Conservation (phyloP, 2,888 invertebrate genomes). For the Heliconius hortense region DNA sequence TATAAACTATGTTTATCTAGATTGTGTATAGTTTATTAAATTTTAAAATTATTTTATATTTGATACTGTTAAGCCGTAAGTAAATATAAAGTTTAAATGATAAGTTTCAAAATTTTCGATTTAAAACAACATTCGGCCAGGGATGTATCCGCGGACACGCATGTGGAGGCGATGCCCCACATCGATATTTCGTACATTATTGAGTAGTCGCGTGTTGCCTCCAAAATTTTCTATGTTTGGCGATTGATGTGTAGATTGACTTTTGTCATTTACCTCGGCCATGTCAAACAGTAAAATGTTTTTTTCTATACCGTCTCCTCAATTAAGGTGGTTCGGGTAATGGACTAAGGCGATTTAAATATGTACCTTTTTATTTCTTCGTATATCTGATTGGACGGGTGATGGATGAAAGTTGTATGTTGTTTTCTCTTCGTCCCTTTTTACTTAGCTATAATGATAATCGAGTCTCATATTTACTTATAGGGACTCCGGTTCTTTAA, state of each 20-base stretch:
- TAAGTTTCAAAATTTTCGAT: constrained; percentile 48
- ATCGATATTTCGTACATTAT: constrained; percentile 81
- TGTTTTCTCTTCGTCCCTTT: constrained; percentile 48
- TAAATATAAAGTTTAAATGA: constrained; percentile 40
- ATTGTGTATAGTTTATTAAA: constrained; percentile 1
- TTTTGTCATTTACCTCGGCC: constrained; percentile 80
- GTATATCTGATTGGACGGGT: constrained; percentile 73
- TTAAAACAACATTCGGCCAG: constrained; percentile 54
- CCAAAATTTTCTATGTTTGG: constrained; percentile 81
- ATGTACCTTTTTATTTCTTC: constrained; percentile 55
- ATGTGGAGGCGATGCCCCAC: constrained; percentile 72
- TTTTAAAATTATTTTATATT: background rate
- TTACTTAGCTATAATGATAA: constrained; percentile 32
- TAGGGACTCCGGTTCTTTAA: background rate
- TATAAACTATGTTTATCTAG: background rate
- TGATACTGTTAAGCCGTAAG: background rate
- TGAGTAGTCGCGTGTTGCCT: constrained; percentile 79
- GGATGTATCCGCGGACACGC: constrained; percentile 61
- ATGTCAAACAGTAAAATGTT: constrained; percentile 80
- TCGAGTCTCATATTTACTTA: constrained; percentile 30
- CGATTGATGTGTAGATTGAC: constrained; percentile 82
- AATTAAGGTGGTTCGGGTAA: constrained; percentile 73
- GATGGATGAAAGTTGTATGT: constrained; percentile 70
- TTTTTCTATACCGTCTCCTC: constrained; percentile 73
- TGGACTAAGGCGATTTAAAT: constrained; percentile 74